Conservation (phyloP, 2,113 vertebrate species). For the Channa argus region DNA sequence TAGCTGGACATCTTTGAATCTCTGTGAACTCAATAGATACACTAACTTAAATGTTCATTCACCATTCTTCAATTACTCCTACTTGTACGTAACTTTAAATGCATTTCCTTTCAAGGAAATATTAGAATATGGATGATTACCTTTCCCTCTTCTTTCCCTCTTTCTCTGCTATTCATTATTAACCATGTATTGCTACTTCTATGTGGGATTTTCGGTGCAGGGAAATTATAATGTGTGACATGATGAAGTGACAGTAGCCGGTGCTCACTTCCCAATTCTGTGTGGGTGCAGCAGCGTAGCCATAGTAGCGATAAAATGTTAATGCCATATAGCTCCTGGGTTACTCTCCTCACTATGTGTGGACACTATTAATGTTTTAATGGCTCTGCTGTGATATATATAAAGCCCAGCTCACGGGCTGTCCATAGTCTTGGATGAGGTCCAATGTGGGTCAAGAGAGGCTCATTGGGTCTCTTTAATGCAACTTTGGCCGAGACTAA, state of each 20-base stretch:
- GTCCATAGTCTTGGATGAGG: constrained; percentile 59
- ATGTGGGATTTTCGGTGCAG: constrained; percentile 46
- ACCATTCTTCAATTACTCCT: constrained; percentile 22
- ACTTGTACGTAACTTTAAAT: constrained; percentile 36
- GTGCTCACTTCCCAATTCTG: constrained; percentile 49
- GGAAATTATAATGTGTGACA: constrained; percentile 70
- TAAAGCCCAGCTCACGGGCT: constrained; percentile 56
- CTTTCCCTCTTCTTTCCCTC: constrained; percentile 31
- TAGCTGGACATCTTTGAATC: constrained; percentile 29
- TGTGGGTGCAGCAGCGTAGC: constrained; percentile 57
- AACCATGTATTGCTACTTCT: constrained; percentile 52
- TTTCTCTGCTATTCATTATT: constrained; percentile 55
- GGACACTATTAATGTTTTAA: constrained; percentile 75
- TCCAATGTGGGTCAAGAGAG: constrained; percentile 78
- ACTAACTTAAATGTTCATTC: constrained; percentile 44
- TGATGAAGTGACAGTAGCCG: constrained; percentile 68
- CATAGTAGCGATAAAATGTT: constrained; percentile 71
- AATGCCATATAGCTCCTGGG: constrained; percentile 71
- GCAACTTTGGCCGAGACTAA: constrained; percentile 76
- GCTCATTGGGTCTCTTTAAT: constrained; percentile 73
- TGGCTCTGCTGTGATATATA: constrained; percentile 63
- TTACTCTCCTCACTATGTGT: constrained; percentile 67
- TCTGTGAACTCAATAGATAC: constrained; percentile 11
- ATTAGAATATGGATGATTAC: constrained; percentile 49
- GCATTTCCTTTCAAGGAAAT: constrained; percentile 46